Conservation (phyloP, 2,113 vertebrate species). For the Dipodomys spectabilis region DNA sequence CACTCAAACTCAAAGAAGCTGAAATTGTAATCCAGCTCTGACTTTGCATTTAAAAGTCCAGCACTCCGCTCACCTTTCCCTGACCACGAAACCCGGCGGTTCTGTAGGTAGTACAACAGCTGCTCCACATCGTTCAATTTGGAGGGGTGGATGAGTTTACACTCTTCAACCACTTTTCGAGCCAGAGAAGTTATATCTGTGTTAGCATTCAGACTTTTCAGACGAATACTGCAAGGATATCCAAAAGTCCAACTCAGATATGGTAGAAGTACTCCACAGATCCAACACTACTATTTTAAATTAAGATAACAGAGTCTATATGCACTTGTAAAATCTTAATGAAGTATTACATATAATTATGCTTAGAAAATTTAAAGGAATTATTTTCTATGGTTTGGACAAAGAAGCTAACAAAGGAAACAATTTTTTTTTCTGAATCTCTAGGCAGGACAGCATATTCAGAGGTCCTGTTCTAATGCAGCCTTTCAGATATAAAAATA, state of each 20-base stretch:
- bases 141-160: conserved; percentile 95
- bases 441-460: not conserved
- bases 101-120: conserved; percentile 96
- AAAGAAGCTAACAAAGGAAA: conserved; percentile 13
- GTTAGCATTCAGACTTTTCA: conserved; percentile 95
- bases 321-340: not conserved
- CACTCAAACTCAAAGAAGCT: not conserved
- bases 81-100: conserved; percentile 89
- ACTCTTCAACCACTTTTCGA: conserved; percentile 97
- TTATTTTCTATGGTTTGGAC: not conserved
- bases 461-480: conserved; percentile 22
- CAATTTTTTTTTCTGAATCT: not conserved
- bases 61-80: conserved; percentile 85
- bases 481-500: conserved; percentile 16
- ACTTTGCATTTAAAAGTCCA: not conserved
- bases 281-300: conserved; percentile 22
- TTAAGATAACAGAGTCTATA: not conserved
- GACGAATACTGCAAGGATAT: conserved; percentile 91
- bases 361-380: conserved; percentile 24
- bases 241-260: conserved; percentile 41
- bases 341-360: conserved; percentile 17
- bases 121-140: conserved; percentile 95
- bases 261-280: not conserved
- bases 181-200: conserved; percentile 95
- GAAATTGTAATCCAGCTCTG: not conserved